phyloP scores from a whole-genome alignment of 2,888 invertebrate genomes.

The Melinaea menophilus region DNA sequence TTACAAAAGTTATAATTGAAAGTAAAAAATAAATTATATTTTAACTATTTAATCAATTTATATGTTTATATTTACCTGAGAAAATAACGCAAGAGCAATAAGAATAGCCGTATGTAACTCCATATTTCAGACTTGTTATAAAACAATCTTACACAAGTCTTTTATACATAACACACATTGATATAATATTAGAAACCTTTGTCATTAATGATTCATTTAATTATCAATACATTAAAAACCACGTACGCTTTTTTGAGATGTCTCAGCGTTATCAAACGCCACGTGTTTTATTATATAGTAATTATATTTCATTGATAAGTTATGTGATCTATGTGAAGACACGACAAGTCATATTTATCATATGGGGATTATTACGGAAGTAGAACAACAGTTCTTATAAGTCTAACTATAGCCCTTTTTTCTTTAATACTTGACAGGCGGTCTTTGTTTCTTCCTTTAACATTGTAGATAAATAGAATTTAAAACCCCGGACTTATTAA shows the following conservation, averaged over 20 bases:
- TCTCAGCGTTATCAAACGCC: conserved; percentile 14
- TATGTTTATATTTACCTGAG: conserved; percentile 46
- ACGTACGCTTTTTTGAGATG: conserved; percentile 33
- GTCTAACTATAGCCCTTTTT: too few relatives aligned
- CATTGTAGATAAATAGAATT: too few relatives aligned
- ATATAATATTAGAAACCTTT: conserved; percentile 44
- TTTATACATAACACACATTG: conserved; percentile 47
- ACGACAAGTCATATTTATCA: too few relatives aligned
- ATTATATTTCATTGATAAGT: neutral
- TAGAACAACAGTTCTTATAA: too few relatives aligned
- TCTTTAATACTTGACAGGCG: too few relatives aligned
- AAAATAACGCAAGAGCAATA: conserved; percentile 40
- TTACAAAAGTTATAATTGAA: neutral
- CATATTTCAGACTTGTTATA: conserved; percentile 44
- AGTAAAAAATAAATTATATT: neutral
- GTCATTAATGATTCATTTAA: conserved; percentile 39
- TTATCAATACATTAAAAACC: conserved; percentile 34
- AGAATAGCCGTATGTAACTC: conserved; percentile 41
- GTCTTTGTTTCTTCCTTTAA: too few relatives aligned
- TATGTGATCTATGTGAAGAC: neutral
- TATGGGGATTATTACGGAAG: too few relatives aligned
- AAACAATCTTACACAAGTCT: conserved; percentile 30
- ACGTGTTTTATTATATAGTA: conserved; percentile 7
- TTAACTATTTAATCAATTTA: neutral
- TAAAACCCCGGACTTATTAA: too few relatives aligned